A percentile compares a stretch with the other conserved stretches of the same genome.
These are phyloP conservation scores for Megalopta genalis DNA, from an alignment of 1,140 invertebrate genomes.

Conservation along the genomic window DNA sequence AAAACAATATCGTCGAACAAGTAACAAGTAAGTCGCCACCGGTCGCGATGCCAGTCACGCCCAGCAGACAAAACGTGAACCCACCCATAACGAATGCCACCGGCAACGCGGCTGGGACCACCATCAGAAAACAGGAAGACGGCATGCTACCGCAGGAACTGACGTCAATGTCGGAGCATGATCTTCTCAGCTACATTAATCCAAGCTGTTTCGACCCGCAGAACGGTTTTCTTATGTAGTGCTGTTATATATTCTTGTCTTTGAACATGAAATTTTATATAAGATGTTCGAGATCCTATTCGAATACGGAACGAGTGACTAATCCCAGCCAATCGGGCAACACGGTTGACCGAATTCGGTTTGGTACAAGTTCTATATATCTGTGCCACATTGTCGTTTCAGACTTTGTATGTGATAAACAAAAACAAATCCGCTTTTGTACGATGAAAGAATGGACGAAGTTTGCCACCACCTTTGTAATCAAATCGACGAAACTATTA, in stretches of 20 bases:
- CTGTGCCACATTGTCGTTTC: conserved; percentile 49
- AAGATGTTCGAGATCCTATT: conserved; percentile 23
- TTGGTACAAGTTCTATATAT: conserved; percentile 35
- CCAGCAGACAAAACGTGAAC: conserved; percentile 66
- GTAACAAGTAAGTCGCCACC: conserved; percentile 73
- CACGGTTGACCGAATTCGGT: conserved; percentile 16
- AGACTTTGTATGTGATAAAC: conserved; percentile 47
- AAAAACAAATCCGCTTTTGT: conserved; percentile 38
- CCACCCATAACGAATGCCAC: conserved; percentile 67
- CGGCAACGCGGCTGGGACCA: conserved; percentile 44
- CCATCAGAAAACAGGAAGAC: conserved; percentile 74
- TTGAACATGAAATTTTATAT: conserved; percentile 15
- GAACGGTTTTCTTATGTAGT: conserved; percentile 76
- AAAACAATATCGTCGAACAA: conserved; percentile 75
- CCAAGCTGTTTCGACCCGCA: conserved; percentile 89
- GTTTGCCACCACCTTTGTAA: conserved; percentile 42
- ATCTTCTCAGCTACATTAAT: conserved; percentile 92
- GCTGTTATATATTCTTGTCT: conserved; percentile 43
- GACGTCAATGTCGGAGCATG: conserved; percentile 90
- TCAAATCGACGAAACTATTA: conserved; percentile 53
- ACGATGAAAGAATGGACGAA: conserved; percentile 44
- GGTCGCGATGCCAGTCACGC: conserved; percentile 61
- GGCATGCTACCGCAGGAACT: conserved; percentile 85
- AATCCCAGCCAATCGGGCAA: conserved; percentile 18
- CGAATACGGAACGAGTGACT: conserved; percentile 13